A percentile compares a stretch with the other conserved stretches of the same genome.
These are phyloP conservation scores for Eristalis pertinax DNA, from an alignment of 2,888 invertebrate genomes.

Conservation along the genomic window DNA sequence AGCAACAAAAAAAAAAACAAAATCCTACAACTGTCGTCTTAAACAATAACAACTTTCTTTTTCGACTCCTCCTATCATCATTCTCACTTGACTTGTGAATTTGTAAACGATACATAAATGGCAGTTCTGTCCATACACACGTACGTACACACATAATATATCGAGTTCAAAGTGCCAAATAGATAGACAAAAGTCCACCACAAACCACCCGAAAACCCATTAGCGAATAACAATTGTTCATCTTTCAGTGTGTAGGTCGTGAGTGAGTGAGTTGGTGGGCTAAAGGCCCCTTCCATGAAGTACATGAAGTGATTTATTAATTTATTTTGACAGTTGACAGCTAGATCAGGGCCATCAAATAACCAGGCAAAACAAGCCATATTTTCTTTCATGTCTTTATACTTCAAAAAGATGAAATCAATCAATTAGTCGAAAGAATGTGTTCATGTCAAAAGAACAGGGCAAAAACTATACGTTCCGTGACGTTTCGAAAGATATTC, in stretches of 20 bases:
- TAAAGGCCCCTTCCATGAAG: not conserved
- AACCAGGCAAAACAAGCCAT: not conserved
- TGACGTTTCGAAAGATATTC: not conserved
- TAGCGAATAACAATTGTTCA: slow-evolving; percentile 20
- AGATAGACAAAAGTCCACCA: slow-evolving; percentile 36
- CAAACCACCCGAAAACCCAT: slow-evolving; percentile 6
- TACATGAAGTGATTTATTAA: slow-evolving; percentile 16
- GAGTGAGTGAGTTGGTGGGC: slow-evolving; percentile 3
- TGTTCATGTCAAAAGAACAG: not conserved
- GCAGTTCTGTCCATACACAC: not conserved
- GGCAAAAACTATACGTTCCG: not conserved
- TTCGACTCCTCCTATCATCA: slow-evolving; percentile 5
- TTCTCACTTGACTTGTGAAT: slow-evolving; percentile 10
- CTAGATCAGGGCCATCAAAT: slow-evolving; percentile 35
- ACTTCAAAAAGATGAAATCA: not conserved
- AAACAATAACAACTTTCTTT: slow-evolving; percentile 53
- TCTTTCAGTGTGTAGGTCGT: slow-evolving; percentile 16
- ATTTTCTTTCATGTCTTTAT: slow-evolving; percentile 2
- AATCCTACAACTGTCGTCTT: not conserved
- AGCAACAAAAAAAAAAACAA: not conserved
- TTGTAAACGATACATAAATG: slow-evolving; percentile 29
- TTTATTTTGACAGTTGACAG: slow-evolving; percentile 34
- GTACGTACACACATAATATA: not conserved
- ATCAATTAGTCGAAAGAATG: not conserved
- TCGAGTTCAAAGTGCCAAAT: slow-evolving; percentile 34